These are phyloP conservation scores for Limnothrissa miodon DNA, from an alignment of 2,113 vertebrate species.

Conservation along the genomic window DNA sequence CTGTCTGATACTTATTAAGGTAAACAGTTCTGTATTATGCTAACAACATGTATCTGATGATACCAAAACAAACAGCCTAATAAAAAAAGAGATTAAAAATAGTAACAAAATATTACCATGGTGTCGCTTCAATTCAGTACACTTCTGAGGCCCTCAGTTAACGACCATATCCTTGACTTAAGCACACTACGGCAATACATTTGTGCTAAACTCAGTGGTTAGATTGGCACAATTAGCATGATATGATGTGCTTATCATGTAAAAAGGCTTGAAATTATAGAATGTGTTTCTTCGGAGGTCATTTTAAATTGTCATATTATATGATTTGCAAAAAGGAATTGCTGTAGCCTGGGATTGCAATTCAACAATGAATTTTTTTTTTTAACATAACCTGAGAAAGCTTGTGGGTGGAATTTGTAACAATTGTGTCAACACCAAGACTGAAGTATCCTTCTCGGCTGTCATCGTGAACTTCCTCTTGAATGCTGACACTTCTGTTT, in stretches of 20 bases:
- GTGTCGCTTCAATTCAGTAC: too few relatives aligned
- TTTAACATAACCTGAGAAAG: neutral
- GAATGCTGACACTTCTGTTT: neutral
- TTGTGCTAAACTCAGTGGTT: too few relatives aligned
- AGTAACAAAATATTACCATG: too few relatives aligned
- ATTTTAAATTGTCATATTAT: neutral
- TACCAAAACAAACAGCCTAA: too few relatives aligned
- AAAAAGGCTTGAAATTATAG: neutral
- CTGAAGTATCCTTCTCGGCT: neutral
- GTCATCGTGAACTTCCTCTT: neutral
- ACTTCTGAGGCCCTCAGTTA: too few relatives aligned
- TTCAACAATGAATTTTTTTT: neutral
- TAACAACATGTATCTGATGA: too few relatives aligned
- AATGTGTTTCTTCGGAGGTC: neutral
- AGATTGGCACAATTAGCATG: too few relatives aligned
- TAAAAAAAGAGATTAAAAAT: too few relatives aligned
- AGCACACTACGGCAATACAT: too few relatives aligned
- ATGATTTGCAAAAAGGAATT: neutral
- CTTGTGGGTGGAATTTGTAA: neutral
- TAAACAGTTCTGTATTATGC: too few relatives aligned
- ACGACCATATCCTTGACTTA: too few relatives aligned
- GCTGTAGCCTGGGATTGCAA: neutral
- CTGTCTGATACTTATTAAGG: too few relatives aligned
- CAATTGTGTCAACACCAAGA: neutral
- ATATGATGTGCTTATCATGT: neutral